Base-by-base conservation (phyloP, 2,797 vertebrate species). In the Amphiprion clarkii region DNA sequence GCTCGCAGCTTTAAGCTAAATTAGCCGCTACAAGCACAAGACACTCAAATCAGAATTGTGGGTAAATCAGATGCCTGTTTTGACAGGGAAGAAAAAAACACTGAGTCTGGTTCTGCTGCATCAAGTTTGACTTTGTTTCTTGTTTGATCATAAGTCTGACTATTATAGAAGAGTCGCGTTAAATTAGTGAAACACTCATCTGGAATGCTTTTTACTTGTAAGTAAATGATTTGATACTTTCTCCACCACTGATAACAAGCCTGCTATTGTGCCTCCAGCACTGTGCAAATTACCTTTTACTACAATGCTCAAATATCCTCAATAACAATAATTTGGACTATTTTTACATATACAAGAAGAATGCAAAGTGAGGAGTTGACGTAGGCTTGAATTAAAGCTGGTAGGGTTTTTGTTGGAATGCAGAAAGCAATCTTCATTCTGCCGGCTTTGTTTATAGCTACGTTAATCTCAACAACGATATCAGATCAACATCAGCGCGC, bases 401-500 rank as follows among this genome's bases (percentile, higher is more conserved):
- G 31, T 56, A 11, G 48, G 31, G 67, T 9, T 79, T 29, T 5
- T 60, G 53, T 27, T 67, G 81, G 84, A 89, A 89, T 51, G 81
- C 52, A 71, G 76, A 63, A 17, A 51, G 65, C 64, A 73, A 71
- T 83, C 74, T 71, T 74, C 52, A 1, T 75, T 79, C 72, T 55
- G 78, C 87, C 81, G 63, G 75, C 65, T 73, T 63, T 83, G 82
- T 89, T 92, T 88, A 85, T 42, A 53, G 44, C 53, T 62, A 64
- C 54, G 39, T 88, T 75, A 77, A 87, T 90, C 79, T 81, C 60
- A 63, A 72, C 71, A 66, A 58, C 23, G 10, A 61, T 70, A 87
- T 88, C 62, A 31, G 71, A 77, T 74, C 62, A 69, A 71, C 86
- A 81, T 85, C 62, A 33, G 36, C 46, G 67, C 70, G 7, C 8